Conservation (phyloP, 2,888 invertebrate genomes). For the Nymphalis c-album region DNA sequence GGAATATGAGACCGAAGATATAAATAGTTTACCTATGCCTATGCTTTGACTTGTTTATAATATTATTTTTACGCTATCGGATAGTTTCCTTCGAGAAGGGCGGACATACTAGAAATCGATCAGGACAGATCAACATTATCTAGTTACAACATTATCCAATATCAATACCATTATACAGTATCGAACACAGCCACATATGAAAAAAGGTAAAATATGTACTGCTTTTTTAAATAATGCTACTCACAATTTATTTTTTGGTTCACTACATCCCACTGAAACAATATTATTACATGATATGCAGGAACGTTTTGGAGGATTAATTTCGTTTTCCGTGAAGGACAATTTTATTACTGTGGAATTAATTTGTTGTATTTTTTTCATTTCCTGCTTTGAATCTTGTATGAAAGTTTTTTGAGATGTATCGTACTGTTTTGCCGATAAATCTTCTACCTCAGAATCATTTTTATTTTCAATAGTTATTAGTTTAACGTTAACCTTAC, state of each 20-base stretch:
- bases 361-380: slow-evolving; percentile 20
- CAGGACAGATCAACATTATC: too few species aligned
- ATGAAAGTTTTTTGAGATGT: slow-evolving; percentile 44
- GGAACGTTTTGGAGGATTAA: slow-evolving; percentile 44
- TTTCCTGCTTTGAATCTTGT: slow-evolving; percentile 42
- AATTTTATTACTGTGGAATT: slow-evolving; percentile 32
- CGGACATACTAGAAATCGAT: too few species aligned
- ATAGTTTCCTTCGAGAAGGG: too few species aligned
- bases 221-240: slow-evolving; percentile 36
- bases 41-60: too few species aligned
- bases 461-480: not conserved
- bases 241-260: slow-evolving; percentile 61
- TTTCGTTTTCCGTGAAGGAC: slow-evolving; percentile 26
- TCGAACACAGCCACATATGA: too few species aligned
- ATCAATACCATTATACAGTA: too few species aligned
- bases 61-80: too few species aligned
- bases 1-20: too few species aligned
- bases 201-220: not conserved
- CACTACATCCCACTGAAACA: slow-evolving; percentile 50
- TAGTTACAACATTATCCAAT: too few species aligned
- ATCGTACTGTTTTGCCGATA: slow-evolving; percentile 32
- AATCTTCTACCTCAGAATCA: slow-evolving; percentile 41
- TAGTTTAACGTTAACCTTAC: not conserved
- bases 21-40: too few species aligned
- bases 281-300: slow-evolving; percentile 66